Evolutionary conservation across 2,113 vertebrate genomes (phyloP).

Genomic region (Rhinopomastus cyanomelas): DNA sequence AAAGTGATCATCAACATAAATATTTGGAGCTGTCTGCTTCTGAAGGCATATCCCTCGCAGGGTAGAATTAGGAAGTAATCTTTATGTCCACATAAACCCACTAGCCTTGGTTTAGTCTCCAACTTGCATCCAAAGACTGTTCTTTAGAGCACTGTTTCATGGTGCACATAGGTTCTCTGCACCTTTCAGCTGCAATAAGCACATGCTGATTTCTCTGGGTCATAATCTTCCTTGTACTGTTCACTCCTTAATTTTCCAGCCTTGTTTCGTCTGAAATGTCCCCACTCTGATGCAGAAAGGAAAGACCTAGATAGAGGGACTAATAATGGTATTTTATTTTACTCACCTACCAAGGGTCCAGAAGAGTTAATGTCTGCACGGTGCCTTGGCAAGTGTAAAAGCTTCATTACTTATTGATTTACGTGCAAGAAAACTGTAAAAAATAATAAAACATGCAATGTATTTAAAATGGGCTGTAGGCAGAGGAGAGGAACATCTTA

Average conservation of each 20-base stretch:
- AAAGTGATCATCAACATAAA: neutral
- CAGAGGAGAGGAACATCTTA: neutral
- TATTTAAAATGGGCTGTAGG: neutral
- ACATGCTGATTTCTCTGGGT: neutral
- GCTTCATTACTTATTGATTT: constrained; percentile 43
- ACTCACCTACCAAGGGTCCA: neutral
- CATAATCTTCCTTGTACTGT: neutral
- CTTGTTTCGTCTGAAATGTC: neutral
- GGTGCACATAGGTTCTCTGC: neutral
- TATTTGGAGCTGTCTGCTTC: neutral
- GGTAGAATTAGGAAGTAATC: neutral
- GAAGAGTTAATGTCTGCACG: constrained; percentile 32
- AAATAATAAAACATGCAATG: neutral
- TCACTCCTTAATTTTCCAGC: neutral
- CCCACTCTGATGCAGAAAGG: neutral
- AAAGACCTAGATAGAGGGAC: constrained; percentile 21
- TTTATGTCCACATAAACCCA: neutral
- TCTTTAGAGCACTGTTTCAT: neutral
- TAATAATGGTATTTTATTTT: constrained; percentile 10
- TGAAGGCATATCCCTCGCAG: neutral
- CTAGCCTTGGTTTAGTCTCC: neutral
- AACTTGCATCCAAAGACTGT: neutral
- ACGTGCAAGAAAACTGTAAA: neutral
- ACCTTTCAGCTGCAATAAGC: neutral
- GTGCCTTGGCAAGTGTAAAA: constrained; percentile 25